Conservation (phyloP, 2,113 vertebrate species). For the Colossoma macropomum region DNA sequence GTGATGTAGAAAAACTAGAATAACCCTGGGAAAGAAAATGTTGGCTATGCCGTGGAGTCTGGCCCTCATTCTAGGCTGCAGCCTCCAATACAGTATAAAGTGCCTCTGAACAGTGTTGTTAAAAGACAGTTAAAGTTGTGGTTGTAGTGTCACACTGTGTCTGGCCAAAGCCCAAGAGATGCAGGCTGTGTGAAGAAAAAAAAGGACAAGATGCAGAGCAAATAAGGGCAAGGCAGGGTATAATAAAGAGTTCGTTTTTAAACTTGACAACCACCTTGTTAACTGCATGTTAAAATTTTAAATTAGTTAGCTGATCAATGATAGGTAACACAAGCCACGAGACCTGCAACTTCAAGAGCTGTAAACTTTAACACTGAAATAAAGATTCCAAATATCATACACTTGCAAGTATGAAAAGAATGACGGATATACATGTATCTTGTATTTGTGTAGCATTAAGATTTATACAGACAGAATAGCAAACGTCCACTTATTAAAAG, state of each 20-base stretch:
- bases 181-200: not conserved
- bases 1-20: not conserved
- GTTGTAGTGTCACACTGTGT: conserved; percentile 5
- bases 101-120: not conserved
- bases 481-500: not conserved
- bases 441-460: not conserved
- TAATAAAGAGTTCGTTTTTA: not conserved
- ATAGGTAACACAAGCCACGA: no score
- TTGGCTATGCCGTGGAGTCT: not conserved
- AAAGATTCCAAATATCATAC: not conserved
- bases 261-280: not conserved
- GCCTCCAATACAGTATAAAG: not conserved
- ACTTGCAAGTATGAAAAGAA: no score
- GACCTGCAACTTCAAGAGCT: not conserved
- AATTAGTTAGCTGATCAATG: no score
- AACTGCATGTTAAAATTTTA: no score
- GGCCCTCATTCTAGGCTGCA: not conserved
- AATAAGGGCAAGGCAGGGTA: not conserved
- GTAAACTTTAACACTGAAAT: not conserved
- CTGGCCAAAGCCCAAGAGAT: not conserved
- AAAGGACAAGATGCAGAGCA: not conserved
- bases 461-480: not conserved
- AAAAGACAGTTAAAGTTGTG: conserved; percentile 7
- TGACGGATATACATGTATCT: not conserved
- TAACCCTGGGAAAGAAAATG: not conserved